Evolutionary conservation across 2,888 invertebrate species (phyloP).

Genomic region (Cerceris rybyensis): DNA sequence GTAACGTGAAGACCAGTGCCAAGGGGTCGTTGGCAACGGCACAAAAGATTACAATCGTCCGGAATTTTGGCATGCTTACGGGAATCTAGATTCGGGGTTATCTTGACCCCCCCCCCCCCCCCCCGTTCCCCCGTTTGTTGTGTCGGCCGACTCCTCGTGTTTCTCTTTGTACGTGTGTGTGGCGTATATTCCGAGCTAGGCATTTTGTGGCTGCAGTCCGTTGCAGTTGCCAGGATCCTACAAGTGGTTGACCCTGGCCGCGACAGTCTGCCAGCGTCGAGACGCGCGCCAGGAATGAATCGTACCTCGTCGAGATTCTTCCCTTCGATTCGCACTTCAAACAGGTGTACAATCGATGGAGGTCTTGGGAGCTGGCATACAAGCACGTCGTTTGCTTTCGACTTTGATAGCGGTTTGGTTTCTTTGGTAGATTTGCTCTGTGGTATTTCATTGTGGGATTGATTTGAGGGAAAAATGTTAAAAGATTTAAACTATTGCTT

Average conservation of each 20-base stretch:
- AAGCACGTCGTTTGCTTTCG: constrained; percentile 17
- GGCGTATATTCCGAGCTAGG: constrained; percentile 38
- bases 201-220: constrained; percentile 54
- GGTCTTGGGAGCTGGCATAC: neutral
- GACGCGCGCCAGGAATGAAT: constrained; percentile 36
- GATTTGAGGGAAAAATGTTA: neutral
- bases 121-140: too few relatives aligned
- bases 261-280: constrained; percentile 68
- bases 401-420: too few relatives aligned
- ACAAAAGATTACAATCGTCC: constrained; percentile 29
- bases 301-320: constrained; percentile 40
- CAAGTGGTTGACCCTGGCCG: constrained; percentile 79
- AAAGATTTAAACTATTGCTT: neutral
- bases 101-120: neutral
- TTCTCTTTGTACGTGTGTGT: constrained; percentile 15
- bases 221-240: constrained; percentile 73
- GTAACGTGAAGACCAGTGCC: neutral
- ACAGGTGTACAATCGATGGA: constrained; percentile 27
- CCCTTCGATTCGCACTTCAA: constrained; percentile 37
- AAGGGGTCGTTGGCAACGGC: constrained; percentile 33
- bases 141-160: neutral
- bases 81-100: constrained; percentile 28
- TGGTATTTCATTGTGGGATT: neutral
- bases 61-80: constrained; percentile 45
- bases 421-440: too few relatives aligned